Evolutionary conservation across 2,888 invertebrate species (phyloP), one percentile per base, ranked within the genome.

Genomic region (Athalia rosae): DNA sequence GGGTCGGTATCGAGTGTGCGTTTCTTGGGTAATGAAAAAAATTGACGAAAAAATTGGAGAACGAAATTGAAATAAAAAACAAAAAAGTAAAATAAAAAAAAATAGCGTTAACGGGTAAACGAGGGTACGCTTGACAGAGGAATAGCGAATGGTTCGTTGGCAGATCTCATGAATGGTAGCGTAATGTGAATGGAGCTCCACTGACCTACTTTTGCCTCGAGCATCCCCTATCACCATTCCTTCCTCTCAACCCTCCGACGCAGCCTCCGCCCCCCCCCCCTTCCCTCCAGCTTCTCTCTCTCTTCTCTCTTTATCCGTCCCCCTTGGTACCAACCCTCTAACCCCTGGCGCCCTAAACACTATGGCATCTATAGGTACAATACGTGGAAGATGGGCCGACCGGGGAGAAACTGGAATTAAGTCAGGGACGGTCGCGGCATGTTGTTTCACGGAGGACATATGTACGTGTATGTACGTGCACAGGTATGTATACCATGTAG

Each of bases 111-210:
- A 8, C 13, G 47, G 64, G 64, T 77, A 77, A 81, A 47, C 13
- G n/a, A 53, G 15, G 5, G 77, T 79, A 77, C 80, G 81, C 79
- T 83, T 83, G 85, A 85, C 86, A 88, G 84, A 85, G 86, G 85
- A 86, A 87, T 85, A 85, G 87, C n/a, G 13, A 45, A 74, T 61
- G 59, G 74, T 74, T 74, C 74, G 74, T 88, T 87, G 85, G 87
- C 85, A 87, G 87, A 89, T 88, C 89, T 89, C 89, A 89, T 89
- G 89, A 89, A 89, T 89, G 89, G 89, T 85, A 88, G 88, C 87
- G 89, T 89, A 89, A 89, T 89, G 89, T 89, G 89, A 89, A 89
- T 89, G 89, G 88, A 89, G 89, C 88, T 89, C 88, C 88, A 89
- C 87, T 89, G 88, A 89, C 89, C 89, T 82, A 88, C 85, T 88